Evolutionary conservation across 2,888 invertebrate genomes (phyloP), one percentile per base, ranked within the genome.

Genomic region (Napeogenes sylphis): DNA sequence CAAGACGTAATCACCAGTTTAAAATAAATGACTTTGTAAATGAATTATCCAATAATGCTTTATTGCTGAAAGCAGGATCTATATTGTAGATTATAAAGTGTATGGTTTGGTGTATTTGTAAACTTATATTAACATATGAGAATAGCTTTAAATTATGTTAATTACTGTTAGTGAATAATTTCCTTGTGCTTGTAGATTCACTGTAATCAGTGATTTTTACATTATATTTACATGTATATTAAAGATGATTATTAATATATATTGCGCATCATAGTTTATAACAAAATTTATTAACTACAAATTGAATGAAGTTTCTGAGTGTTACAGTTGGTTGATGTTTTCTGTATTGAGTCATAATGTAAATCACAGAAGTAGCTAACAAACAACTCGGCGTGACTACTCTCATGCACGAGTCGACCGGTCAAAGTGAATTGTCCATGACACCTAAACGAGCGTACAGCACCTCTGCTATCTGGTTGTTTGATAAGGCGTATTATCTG

Each of bases 401-500:
- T 73, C 77, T 79, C 75, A 76, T 80, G 78, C 79, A 78, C 79
- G 77, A 78, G 78, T 69, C 78, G 76, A 76, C 73, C 77, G 84
- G 72, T 74, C 78, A 76, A 73, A 75, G 77, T 73, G 77, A 71
- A 73, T 75, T 78, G 89, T 87, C 88, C 89, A 80, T 89, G 90
- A 89, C 87, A 89, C 83, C 86, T 87, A 86, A 85, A 84, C 82
- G 85, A 84, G 82, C 85, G 78, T 75, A 73, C 85, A 88, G 86
- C 90, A 90, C 89, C 90, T 89, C 86, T 85, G 83, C 87, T 89
- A 89, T 90, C 89, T 88, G 83, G 78, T 87, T 84, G 81, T 80
- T 80, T 82, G 89, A 89, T 90, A 89, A 90, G 82, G 74, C 81
- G 75, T 75, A 82, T 84, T 84, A 88, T 87, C 88, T 83, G 84